Evolutionary conservation across 1,140 invertebrate genomes (phyloP).

Genomic region (Danaus melanippus): DNA sequence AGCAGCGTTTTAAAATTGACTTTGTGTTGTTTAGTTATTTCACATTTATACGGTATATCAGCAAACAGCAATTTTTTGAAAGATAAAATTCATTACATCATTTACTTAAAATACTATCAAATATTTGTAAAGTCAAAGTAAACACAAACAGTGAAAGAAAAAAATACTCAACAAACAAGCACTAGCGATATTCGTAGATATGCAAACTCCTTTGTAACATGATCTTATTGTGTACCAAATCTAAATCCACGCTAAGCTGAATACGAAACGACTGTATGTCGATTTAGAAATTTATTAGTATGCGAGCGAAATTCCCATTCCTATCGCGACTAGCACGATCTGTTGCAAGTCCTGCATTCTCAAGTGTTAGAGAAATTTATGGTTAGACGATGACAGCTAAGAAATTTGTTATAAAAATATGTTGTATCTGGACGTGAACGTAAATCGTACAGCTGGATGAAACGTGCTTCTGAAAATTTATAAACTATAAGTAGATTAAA

Average conservation of each 20-base stretch:
- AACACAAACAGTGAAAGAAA: constrained; percentile 31
- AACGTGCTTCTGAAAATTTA: too few relatives aligned
- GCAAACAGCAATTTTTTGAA: too few relatives aligned
- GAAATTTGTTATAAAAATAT: constrained; percentile 19
- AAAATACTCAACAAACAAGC: constrained; percentile 37
- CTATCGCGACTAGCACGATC: constrained; percentile 38
- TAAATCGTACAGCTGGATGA: too few relatives aligned
- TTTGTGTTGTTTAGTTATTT: neutral
- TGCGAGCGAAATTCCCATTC: constrained; percentile 51
- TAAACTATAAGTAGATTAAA: too few relatives aligned
- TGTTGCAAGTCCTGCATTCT: constrained; percentile 43
- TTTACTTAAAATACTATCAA: constrained; percentile 5
- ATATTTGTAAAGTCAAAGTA: constrained; percentile 26
- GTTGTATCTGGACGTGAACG: constrained; percentile 4
- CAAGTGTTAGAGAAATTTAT: constrained; percentile 29
- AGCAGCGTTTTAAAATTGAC: constrained; percentile 15
- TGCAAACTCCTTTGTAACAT: constrained; percentile 60
- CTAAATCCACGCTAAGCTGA: constrained; percentile 35
- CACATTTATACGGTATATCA: neutral
- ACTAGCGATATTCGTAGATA: constrained; percentile 41
- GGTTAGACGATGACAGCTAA: constrained; percentile 19
- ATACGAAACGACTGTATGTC: constrained; percentile 58
- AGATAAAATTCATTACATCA: neutral
- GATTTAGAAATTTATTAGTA: constrained; percentile 69
- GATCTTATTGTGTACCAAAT: constrained; percentile 61